These are phyloP conservation scores for Trialeurodes vaporariorum DNA, from an alignment of 1,140 invertebrate species.

Conservation along the genomic window DNA sequence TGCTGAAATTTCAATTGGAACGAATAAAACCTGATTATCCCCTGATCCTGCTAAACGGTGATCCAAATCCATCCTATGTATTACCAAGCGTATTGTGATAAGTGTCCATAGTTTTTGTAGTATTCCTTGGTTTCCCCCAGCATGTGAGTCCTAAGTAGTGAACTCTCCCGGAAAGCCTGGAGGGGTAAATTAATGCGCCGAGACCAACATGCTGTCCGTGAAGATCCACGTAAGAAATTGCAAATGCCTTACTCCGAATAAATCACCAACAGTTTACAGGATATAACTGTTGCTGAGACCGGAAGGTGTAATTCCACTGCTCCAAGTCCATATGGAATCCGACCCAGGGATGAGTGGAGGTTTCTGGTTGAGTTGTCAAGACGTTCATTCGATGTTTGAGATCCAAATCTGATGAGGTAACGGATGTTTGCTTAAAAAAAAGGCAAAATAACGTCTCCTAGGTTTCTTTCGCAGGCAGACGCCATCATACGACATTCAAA, in stretches of 20 bases:
- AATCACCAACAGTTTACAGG: neutral
- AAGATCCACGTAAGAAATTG: neutral
- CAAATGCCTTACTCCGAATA: neutral
- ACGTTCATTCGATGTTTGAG: too few species aligned
- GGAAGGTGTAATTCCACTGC: neutral
- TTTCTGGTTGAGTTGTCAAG: too few species aligned
- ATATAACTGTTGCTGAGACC: neutral
- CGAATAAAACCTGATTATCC: too few species aligned
- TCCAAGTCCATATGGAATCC: neutral
- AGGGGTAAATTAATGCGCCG: neutral
- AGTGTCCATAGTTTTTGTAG: neutral
- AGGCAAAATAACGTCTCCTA: too few species aligned
- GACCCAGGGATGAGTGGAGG: too few species aligned
- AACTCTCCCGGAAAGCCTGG: neutral
- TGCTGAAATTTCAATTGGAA: too few species aligned
- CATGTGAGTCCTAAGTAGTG: neutral
- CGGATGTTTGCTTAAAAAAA: too few species aligned
- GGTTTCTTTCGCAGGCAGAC: too few species aligned
- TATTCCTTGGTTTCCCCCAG: neutral
- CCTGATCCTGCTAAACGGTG: too few species aligned
- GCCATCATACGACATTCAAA: too few species aligned
- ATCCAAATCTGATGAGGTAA: too few species aligned
- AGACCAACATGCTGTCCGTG: neutral
- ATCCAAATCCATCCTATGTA: neutral
- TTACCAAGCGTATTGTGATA: neutral